phyloP scores from a whole-genome alignment of 2,797 vertebrate genomes.

The Heliangelus exortis region DNA sequence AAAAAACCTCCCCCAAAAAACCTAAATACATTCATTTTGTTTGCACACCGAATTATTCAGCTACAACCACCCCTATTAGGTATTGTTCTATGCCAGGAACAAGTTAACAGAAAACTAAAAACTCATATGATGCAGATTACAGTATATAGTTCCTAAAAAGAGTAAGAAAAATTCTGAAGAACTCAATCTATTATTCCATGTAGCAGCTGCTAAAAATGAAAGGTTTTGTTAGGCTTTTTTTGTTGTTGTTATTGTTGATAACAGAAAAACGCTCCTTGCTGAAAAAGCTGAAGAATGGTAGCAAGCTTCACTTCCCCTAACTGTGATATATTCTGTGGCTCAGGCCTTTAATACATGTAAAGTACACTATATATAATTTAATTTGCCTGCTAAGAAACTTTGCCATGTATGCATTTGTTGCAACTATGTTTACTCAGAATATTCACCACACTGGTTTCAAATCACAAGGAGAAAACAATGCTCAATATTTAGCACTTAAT shows the following conservation, averaged over 20 bases:
- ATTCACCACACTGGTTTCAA: neutral
- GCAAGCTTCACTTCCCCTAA: neutral
- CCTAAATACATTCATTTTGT: neutral
- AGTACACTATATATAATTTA: slow-evolving; percentile 36
- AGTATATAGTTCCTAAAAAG: neutral
- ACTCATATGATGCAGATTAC: neutral
- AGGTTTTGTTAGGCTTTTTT: neutral
- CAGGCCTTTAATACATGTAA: slow-evolving; percentile 19
- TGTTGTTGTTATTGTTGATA: neutral
- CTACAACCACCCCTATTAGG: neutral
- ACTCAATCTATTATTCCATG: neutral
- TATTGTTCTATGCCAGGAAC: neutral
- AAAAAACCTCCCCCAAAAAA: neutral
- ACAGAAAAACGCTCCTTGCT: slow-evolving; percentile 3
- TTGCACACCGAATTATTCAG: neutral
- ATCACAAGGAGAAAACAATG: neutral
- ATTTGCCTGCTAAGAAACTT: slow-evolving; percentile 68
- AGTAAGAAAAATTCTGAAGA: neutral
- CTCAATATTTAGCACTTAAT: neutral
- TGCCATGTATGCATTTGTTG: slow-evolving; percentile 43
- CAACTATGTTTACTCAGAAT: slow-evolving; percentile 35
- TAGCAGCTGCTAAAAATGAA: slow-evolving; percentile 13
- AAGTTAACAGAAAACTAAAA: neutral
- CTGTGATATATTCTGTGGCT: slow-evolving; percentile 14
- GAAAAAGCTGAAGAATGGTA: slow-evolving; percentile 26